A percentile compares a stretch with the other conserved stretches of the same genome.
Conservation (phyloP, 2,113 vertebrate species). For the Scophthalmus maximus region DNA sequence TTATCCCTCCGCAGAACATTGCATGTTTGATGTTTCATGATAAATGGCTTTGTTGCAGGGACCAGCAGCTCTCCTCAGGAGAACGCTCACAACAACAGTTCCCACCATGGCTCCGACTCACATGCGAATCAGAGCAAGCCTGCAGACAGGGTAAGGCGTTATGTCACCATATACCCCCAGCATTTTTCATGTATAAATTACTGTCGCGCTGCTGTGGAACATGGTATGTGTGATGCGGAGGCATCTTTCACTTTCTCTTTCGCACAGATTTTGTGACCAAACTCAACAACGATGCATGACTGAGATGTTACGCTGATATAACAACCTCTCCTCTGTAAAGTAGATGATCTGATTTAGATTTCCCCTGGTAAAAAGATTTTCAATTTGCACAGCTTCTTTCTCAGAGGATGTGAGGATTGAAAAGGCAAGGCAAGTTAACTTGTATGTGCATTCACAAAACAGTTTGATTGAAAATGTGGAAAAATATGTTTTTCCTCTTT, state of each 20-base stretch:
- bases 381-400: no score
- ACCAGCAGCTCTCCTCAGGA: slow-evolving; percentile 98
- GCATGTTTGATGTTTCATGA: slow-evolving; percentile 17
- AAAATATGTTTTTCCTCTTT: no score
- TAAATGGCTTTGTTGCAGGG: slow-evolving; percentile 83
- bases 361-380: neutral
- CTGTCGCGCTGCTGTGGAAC: slow-evolving; percentile 8
- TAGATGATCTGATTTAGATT: slow-evolving; percentile 4
- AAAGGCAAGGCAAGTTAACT: no score
- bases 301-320: neutral
- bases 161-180: slow-evolving; percentile 20
- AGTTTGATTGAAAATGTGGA: no score
- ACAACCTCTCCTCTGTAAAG: neutral
- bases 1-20: neutral
- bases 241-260: neutral
- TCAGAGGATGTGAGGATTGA: no score
- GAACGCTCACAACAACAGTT: slow-evolving; percentile 96
- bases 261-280: neutral
- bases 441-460: no score
- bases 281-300: neutral
- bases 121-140: slow-evolving; percentile 94
- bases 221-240: slow-evolving; percentile 2
- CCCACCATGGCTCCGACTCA: slow-evolving; percentile 94
- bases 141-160: slow-evolving; percentile 90
- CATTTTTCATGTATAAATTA: slow-evolving; percentile 5